Conservation (phyloP, 2,113 vertebrate genomes). For the Apteryx mantelli region DNA sequence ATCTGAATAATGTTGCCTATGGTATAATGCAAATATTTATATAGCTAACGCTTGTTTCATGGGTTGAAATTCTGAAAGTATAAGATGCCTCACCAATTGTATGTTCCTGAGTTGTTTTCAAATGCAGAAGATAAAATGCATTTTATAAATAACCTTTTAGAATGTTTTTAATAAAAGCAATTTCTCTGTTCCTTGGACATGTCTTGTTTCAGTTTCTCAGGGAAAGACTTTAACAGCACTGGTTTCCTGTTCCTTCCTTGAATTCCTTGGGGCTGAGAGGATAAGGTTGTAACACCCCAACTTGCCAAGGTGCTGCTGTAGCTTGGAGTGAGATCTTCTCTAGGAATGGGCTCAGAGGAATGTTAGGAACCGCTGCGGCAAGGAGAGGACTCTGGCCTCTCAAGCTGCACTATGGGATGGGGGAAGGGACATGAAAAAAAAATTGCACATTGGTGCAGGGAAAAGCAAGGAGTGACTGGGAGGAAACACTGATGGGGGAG, state of each 20-base stretch:
- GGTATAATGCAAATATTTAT: background rate
- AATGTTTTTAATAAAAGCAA: slow-evolving; percentile 59
- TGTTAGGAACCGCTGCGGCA: background rate
- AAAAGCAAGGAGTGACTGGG: background rate
- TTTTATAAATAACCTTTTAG: slow-evolving; percentile 58
- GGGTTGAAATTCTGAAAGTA: background rate
- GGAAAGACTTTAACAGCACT: background rate
- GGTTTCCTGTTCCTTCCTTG: background rate
- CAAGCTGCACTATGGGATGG: background rate
- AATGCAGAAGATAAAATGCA: background rate
- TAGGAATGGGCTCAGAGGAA: background rate
- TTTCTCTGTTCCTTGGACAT: background rate
- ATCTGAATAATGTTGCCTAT: background rate
- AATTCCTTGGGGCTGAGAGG: background rate
- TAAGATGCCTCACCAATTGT: background rate
- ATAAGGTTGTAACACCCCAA: background rate
- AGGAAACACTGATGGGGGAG: background rate
- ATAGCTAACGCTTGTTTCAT: background rate
- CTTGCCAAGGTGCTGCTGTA: background rate
- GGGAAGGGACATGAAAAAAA: background rate
- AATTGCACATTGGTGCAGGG: background rate
- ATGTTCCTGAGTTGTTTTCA: background rate
- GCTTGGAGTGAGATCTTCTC: background rate
- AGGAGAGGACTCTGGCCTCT: rapidly evolving
- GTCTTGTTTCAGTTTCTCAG: background rate